Evolutionary conservation across 92 coral and sea anemone genomes (phyloP), one percentile per base, ranked within the genome.

Genomic region (Blastomussa wellsi): DNA sequence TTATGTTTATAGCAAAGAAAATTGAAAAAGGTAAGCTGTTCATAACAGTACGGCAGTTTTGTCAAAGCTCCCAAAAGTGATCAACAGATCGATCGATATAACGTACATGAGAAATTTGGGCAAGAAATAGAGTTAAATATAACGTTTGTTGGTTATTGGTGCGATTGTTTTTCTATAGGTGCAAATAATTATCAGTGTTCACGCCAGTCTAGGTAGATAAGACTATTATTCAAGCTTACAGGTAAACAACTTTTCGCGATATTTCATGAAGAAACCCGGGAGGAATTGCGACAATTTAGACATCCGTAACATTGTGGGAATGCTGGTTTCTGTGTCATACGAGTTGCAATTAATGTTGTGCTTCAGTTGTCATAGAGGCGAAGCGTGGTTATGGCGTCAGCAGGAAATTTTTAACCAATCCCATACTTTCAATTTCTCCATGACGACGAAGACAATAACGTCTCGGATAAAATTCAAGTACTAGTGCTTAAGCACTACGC

Each of bases 151-250:
- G 2, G 72, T 66, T 71, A 38, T 6, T 36, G 20, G 76, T 71
- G 76, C 51, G 24, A 35, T 71, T 48, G 76, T 49, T 38, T 22
- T 70, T 47, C 14, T 35, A 8, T 51, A 53, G 9, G 66, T 59
- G 29, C 66, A 59, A 59, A 19, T 48, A 59, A 24, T 5, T 26
- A 28, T 26, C 68, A 62, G 35, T 28, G 31, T 62, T 62, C 35
- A 28, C 51, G 0, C 29, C 29, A 20, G 48, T 11, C 28, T 17
- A 71, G 15, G 51, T 71, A 37, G 29, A 71, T 71, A 71, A 22
- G 60, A 22, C 68, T 77, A 35, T 8, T 33, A 0, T 44, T 44
- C 20, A 53, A 77, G 60, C 81, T 77, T 77, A 53, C 81, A 77
- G 81, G 67, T 52, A 10, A 19, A 52, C 15, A 77, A 52, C 81